phyloP scores from a whole-genome alignment of 2,797 vertebrate genomes.

The Menidia menidia region DNA sequence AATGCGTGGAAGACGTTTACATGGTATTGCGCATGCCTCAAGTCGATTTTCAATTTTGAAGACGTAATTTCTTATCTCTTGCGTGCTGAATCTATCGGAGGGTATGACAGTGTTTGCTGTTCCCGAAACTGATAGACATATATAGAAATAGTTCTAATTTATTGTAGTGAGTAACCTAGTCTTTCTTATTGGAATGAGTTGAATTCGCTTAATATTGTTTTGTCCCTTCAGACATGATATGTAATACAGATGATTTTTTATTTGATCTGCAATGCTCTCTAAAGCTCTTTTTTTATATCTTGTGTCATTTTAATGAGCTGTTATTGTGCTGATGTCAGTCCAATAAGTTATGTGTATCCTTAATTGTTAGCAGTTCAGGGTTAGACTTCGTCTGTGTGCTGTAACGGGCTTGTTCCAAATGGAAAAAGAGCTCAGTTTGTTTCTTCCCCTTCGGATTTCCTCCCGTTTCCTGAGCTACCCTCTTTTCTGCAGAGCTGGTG shows the following conservation, averaged over 20 bases:
- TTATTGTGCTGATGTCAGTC: constrained; percentile 45
- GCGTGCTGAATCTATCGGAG: constrained; percentile 58
- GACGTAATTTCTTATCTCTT: constrained; percentile 59
- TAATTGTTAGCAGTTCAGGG: constrained; percentile 23
- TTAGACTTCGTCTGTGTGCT: constrained; percentile 13
- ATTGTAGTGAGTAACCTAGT: constrained; percentile 78
- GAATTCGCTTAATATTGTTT: constrained; percentile 62
- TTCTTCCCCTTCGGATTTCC: background rate
- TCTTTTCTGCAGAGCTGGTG: constrained; percentile 17
- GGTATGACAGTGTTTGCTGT: constrained; percentile 22
- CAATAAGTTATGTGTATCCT: constrained; percentile 41
- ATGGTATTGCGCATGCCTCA: constrained; percentile 77
- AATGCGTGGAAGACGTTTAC: constrained; percentile 77
- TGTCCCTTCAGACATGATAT: constrained; percentile 41
- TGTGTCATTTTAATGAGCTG: constrained; percentile 52
- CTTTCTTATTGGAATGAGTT: constrained; percentile 70
- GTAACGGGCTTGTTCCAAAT: background rate
- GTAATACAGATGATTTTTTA: constrained; percentile 60
- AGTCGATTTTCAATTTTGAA: constrained; percentile 43
- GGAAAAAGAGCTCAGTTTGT: background rate
- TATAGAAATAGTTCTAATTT: constrained; percentile 80
- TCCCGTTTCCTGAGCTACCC: constrained; percentile 3
- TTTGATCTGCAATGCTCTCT: constrained; percentile 55
- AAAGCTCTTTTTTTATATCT: constrained; percentile 68
- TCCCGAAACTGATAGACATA: constrained; percentile 39